phyloP scores from a whole-genome alignment of 2,113 vertebrate genomes.

The Periophthalmus modestus region DNA sequence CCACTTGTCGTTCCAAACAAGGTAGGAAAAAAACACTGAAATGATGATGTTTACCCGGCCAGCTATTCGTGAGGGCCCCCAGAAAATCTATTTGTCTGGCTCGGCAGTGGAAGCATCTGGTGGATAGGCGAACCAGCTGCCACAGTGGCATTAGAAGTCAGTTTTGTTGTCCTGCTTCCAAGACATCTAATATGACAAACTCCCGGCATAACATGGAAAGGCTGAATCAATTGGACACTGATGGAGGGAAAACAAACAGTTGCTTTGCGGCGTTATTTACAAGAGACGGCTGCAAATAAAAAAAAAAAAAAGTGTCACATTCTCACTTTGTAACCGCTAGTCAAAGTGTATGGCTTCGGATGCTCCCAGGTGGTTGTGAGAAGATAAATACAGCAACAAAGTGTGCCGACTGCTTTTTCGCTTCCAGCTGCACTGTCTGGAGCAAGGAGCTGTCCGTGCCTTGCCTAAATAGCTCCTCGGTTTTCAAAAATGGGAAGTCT shows the following conservation, averaged over 20 bases:
- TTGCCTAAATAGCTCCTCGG: constrained; percentile 5
- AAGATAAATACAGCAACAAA: constrained; percentile 29
- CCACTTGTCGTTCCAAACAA: constrained; percentile 29
- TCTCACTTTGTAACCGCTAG: constrained; percentile 3
- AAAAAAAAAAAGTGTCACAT: neutral
- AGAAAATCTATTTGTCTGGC: constrained; percentile 44
- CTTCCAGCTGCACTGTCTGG: constrained; percentile 5
- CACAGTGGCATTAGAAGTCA: constrained; percentile 6
- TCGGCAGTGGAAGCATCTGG: constrained; percentile 35
- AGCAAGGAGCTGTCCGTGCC: constrained; percentile 10
- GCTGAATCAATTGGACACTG: constrained; percentile 4
- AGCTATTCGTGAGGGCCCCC: constrained; percentile 24
- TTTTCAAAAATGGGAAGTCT: constrained; percentile 18
- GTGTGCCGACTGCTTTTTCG: neutral
- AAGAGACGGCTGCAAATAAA: neutral
- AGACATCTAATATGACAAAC: constrained; percentile 26
- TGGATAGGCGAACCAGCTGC: constrained; percentile 42
- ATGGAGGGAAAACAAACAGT: neutral
- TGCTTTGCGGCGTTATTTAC: constrained; percentile 7
- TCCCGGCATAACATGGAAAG: constrained; percentile 3
- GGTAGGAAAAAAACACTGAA: constrained; percentile 21
- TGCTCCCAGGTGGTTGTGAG: constrained; percentile 25
- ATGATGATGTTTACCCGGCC: constrained; percentile 23
- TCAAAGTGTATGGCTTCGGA: constrained; percentile 15
- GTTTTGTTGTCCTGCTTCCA: constrained; percentile 21